Conservation (phyloP, 2,888 invertebrate species). For the Spodoptera picta region DNA sequence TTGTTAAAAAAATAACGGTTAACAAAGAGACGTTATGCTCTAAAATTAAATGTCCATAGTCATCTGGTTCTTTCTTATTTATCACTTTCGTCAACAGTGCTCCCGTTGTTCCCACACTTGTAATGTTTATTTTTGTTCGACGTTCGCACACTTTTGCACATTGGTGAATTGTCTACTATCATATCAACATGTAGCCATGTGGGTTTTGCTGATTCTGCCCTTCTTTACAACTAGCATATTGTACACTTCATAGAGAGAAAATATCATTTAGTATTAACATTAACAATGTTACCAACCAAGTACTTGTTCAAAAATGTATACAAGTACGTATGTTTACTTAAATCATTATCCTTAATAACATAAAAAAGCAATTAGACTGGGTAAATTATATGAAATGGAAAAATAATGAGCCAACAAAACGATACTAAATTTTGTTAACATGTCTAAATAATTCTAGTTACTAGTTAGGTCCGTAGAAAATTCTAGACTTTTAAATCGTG, state of each 20-base stretch:
- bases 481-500: conserved; percentile 13
- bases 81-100: neutral
- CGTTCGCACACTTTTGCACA: conserved; percentile 12
- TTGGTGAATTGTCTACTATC: conserved; percentile 7
- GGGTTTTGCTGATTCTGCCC: conserved; percentile 1
- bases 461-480: neutral
- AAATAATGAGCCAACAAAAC: too few species aligned
- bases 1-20: neutral
- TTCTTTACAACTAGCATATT: conserved; percentile 16
- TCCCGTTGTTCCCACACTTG: conserved; percentile 7
- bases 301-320: too few species aligned
- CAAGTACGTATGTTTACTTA: too few species aligned
- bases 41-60: conserved; percentile 1
- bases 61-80: neutral
- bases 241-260: neutral
- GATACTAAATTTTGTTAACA: neutral
- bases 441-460: neutral
- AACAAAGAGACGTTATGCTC: too few species aligned
- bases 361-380: too few species aligned
- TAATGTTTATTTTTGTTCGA: conserved; percentile 14
- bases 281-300: too few species aligned
- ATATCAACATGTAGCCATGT: conserved; percentile 21
- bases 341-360: too few species aligned
- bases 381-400: too few species aligned
- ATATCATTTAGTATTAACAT: too few species aligned